phyloP scores from a whole-genome alignment of 1,140 invertebrate species.

The Phortica variegata region DNA sequence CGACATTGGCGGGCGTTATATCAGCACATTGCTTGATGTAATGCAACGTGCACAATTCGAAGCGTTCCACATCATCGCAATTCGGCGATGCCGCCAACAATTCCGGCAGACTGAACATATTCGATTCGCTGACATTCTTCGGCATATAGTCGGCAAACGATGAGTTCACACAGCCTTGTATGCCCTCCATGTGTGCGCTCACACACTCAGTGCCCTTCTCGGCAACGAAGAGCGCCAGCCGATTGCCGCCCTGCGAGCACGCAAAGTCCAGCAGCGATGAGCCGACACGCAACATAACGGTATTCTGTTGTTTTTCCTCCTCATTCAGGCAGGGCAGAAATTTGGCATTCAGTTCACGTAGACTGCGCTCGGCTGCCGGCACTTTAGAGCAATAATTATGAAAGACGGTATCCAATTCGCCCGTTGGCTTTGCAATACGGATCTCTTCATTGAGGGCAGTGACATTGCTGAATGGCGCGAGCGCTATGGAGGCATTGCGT shows the following conservation, averaged over 20 bases:
- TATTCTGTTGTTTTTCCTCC: constrained; percentile 59
- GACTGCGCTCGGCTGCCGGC: constrained; percentile 62
- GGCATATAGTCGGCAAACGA: constrained; percentile 61
- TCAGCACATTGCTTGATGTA: constrained; percentile 69
- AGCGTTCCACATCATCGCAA: constrained; percentile 60
- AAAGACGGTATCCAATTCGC: constrained; percentile 68
- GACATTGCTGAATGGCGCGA: constrained; percentile 59
- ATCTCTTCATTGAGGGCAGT: constrained; percentile 63
- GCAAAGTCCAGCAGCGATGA: constrained; percentile 69
- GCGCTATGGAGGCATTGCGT: constrained; percentile 54
- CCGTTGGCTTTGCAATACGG: constrained; percentile 61
- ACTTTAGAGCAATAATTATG: constrained; percentile 66
- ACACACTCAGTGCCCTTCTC: constrained; percentile 76
- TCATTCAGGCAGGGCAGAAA: constrained; percentile 66
- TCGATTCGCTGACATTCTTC: constrained; percentile 36
- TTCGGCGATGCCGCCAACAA: constrained; percentile 40
- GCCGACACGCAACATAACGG: constrained; percentile 65
- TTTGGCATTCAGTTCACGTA: constrained; percentile 63
- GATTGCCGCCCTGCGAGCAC: constrained; percentile 76
- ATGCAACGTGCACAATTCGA: constrained; percentile 67
- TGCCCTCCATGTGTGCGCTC: constrained; percentile 61
- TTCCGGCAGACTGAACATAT: constrained; percentile 46
- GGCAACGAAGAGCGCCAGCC: constrained; percentile 77
- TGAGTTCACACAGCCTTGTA: constrained; percentile 66
- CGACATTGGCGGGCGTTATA: constrained; percentile 75